Percentiles rank a stretch among this genome's conserved stretches.
These are phyloP conservation scores for Cryptocephalus primarius DNA, from an alignment of 2,888 invertebrate species.

Conservation along the genomic window DNA sequence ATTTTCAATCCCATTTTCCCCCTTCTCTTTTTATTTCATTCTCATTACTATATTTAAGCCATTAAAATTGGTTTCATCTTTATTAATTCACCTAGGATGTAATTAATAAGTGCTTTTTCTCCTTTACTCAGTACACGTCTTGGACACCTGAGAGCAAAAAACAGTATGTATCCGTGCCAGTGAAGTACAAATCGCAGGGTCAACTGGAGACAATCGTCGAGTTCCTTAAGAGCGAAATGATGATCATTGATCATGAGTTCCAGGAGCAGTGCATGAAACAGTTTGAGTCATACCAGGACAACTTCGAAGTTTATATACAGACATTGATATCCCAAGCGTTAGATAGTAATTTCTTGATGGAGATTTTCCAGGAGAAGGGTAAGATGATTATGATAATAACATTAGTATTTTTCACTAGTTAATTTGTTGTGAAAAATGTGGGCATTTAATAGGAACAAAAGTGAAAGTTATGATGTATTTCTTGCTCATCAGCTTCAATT, in stretches of 20 bases:
- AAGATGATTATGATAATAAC: slow-evolving; percentile 11
- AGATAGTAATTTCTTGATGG: slow-evolving; percentile 79
- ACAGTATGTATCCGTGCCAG: slow-evolving; percentile 67
- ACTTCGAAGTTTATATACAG: slow-evolving; percentile 86
- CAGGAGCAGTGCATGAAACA: slow-evolving; percentile 67
- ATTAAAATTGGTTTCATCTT: too few relatives aligned
- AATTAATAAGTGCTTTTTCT: not conserved
- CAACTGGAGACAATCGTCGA: slow-evolving; percentile 72
- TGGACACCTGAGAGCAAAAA: slow-evolving; percentile 77
- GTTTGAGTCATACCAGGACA: slow-evolving; percentile 68
- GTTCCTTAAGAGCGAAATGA: slow-evolving; percentile 62
- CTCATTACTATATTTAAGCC: too few relatives aligned
- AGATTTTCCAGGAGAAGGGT: slow-evolving; percentile 88
- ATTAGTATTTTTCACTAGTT: too few relatives aligned
- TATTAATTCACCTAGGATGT: too few relatives aligned
- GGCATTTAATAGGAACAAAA: too few relatives aligned
- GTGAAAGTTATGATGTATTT: too few relatives aligned
- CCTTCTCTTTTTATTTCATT: too few relatives aligned
- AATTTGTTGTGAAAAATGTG: too few relatives aligned
- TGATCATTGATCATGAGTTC: slow-evolving; percentile 55
- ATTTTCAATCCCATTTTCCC: too few relatives aligned
- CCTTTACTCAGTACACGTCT: slow-evolving; percentile 60
- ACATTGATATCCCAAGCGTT: slow-evolving; percentile 82
- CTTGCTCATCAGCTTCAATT: too few relatives aligned
- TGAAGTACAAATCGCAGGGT: slow-evolving; percentile 63